Evolutionary conservation across 2,797 vertebrate genomes (phyloP), one percentile per base, ranked within the genome.

Genomic region (Hippocampus kuda): DNA sequence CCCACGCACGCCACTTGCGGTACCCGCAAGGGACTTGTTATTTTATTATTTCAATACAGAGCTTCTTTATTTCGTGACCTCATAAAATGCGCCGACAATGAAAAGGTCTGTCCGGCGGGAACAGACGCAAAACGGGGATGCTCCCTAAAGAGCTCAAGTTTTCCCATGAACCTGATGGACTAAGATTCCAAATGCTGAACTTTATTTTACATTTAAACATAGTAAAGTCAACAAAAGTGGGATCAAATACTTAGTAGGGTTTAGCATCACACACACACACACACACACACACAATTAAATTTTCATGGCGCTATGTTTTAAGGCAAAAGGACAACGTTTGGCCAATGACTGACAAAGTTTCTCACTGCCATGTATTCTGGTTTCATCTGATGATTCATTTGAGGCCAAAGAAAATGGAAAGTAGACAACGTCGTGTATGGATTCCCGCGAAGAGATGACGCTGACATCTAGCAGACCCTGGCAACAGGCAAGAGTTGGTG

Each of bases 1-100:
- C n/a, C 68, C 56, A 60, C 67, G 57, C 67, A 53, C 72, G 74
- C 59, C 69, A 74, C 71, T 69, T 69, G 73, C 72, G 67, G 34
- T 53, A 61, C 60, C 20, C 41, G 41, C 75, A 68, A 38, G 69
- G 66, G 69, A 53, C 46, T 49, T 65, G 59, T 67, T 68, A 63
- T 80, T 75, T 15, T 64, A 46, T 46, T 53, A 72, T 68, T 61
- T 38, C 24, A 73, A 75, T 66, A 51, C 44, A 74, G 73, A 80
- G 41, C 59, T 67, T 41, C 70, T 62, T 57, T 13, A 54, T 71
- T 68, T 67, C 49, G 24, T 57, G 66, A 49, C 38, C 34, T 22
- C 49, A 72, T 63, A n/a, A 72, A 71, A 71, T 34, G 68, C 67
- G 70, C 59, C 74, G 71, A 81, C 72, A 79, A 67, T 67, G n/a